Evolutionary conservation across 2,113 vertebrate species (phyloP).

Genomic region (Ardeotis arabs): DNA sequence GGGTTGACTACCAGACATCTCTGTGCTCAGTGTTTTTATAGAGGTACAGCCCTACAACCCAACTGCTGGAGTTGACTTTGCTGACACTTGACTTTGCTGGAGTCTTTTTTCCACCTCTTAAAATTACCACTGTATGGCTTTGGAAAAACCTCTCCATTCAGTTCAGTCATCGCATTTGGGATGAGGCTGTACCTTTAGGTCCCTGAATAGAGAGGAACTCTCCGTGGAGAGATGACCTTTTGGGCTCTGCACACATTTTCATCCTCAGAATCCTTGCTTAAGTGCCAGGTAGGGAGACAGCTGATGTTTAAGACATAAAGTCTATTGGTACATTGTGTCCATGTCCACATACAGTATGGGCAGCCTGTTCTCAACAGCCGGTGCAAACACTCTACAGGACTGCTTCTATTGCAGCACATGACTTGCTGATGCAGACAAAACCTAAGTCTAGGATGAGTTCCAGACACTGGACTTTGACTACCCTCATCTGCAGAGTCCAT

Average conservation of each 20-base stretch:
- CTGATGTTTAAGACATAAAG: background rate
- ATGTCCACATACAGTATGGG: accelerated
- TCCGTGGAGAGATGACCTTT: background rate
- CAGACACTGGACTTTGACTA: background rate
- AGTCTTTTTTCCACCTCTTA: background rate
- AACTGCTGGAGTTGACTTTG: background rate
- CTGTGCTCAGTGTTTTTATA: accelerated
- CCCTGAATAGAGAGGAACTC: background rate
- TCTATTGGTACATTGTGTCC: background rate
- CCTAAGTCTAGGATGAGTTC: background rate
- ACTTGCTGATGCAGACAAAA: background rate
- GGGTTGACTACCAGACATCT: background rate
- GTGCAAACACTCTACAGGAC: background rate
- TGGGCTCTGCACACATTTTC: background rate
- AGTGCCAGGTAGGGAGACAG: background rate
- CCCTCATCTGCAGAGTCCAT: background rate
- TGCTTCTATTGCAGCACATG: background rate
- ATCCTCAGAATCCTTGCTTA: background rate
- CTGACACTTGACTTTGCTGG: background rate
- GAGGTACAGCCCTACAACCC: background rate
- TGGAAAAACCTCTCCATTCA: background rate
- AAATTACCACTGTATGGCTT: background rate
- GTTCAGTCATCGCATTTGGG: background rate
- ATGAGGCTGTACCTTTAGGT: background rate
- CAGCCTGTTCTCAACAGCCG: background rate